These are phyloP conservation scores for Prinia subflava DNA, from an alignment of 2,113 vertebrate species.

Conservation along the genomic window DNA sequence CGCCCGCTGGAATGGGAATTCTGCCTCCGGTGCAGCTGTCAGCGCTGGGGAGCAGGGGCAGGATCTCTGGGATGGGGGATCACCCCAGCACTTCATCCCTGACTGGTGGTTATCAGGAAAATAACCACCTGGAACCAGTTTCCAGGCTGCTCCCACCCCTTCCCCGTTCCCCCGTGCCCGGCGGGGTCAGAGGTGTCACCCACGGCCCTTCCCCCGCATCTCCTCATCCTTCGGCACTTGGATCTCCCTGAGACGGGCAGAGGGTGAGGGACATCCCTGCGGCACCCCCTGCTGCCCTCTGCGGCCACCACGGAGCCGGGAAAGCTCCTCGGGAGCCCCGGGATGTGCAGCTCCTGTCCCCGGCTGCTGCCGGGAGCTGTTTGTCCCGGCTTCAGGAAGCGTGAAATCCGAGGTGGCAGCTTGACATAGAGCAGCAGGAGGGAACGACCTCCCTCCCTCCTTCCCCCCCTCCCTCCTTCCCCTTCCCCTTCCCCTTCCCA, in stretches of 20 bases:
- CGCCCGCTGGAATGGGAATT: neutral
- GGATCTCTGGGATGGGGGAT: neutral
- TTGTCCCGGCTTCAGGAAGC: neutral
- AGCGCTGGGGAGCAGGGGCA: neutral
- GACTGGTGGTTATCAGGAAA: neutral
- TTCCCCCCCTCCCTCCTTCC: too few species aligned
- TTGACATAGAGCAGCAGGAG: neutral
- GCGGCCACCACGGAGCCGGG: neutral
- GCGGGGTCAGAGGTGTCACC: neutral
- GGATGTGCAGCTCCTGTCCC: neutral
- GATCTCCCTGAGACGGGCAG: neutral
- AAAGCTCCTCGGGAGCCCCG: neutral
- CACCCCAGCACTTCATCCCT: rapidly evolving
- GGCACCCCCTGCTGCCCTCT: neutral
- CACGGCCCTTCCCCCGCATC: rapidly evolving
- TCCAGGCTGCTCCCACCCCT: neutral
- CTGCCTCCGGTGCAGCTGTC: neutral
- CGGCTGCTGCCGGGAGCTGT: neutral
- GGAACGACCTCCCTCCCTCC: neutral
- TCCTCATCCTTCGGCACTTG: neutral
- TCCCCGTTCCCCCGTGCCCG: neutral
- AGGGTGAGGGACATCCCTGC: neutral
- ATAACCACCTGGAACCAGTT: too few species aligned
- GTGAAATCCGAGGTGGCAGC: neutral
- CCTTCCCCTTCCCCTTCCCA: too few species aligned